Evolutionary conservation across 2,888 invertebrate species (phyloP).

Genomic region (Rhingia rostrata): DNA sequence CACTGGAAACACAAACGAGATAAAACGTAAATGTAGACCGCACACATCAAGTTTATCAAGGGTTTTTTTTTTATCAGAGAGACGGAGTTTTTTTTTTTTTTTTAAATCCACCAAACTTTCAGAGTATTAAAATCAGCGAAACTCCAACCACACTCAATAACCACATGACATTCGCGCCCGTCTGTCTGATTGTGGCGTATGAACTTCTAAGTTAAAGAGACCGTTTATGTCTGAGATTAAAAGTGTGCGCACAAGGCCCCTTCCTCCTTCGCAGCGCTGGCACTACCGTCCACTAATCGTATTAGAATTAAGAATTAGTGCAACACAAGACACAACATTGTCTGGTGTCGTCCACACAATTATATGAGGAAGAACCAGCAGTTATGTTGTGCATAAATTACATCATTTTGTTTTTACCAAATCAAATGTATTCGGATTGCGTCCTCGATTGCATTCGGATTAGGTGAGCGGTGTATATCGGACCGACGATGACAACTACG

Average conservation of each 20-base stretch:
- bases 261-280: conserved; percentile 11
- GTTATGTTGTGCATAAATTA: conserved; percentile 54
- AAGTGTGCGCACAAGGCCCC: conserved; percentile 57
- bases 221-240: conserved; percentile 47
- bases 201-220: conserved; percentile 72
- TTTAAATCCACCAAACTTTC: conserved; percentile 4
- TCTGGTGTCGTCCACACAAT: not conserved
- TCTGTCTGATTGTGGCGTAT: conserved; percentile 36
- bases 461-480: not conserved
- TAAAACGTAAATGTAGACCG: conserved; percentile 6
- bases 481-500: not conserved
- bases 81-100: not conserved
- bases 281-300: conserved; percentile 55
- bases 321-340: conserved; percentile 26
- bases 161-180: conserved; percentile 46
- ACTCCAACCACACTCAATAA: conserved; percentile 28
- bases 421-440: conserved; percentile 20
- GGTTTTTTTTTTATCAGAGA: conserved; percentile 4
- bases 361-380: conserved; percentile 58
- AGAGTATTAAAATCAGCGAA: conserved; percentile 7
- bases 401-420: conserved; percentile 35
- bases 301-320: conserved; percentile 56
- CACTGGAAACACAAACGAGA: not conserved
- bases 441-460: not conserved
- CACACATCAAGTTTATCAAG: conserved; percentile 12